Conservation (phyloP, 2,888 invertebrate species). For the Ophioninae sp. region DNA sequence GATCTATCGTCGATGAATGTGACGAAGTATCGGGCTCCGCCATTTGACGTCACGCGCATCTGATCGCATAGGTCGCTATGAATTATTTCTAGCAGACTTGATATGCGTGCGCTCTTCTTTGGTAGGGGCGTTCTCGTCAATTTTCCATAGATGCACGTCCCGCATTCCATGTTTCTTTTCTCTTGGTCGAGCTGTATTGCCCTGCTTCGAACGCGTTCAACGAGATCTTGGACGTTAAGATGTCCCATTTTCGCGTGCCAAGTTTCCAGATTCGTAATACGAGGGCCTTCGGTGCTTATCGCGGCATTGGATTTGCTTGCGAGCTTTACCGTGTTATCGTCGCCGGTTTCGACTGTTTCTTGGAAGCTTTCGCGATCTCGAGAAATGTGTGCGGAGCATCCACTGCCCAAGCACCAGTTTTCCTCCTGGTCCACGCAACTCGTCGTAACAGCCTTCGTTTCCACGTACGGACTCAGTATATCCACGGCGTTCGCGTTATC, state of each 20-base stretch:
- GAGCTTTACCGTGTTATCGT: conserved; percentile 2
- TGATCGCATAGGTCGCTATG: conserved; percentile 48
- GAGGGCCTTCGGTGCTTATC: background rate
- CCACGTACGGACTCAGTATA: background rate
- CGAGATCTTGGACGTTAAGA: conserved; percentile 56
- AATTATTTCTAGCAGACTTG: conserved; percentile 50
- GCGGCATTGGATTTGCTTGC: conserved; percentile 30
- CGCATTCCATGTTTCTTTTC: conserved; percentile 25
- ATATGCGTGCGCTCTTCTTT: conserved; percentile 2
- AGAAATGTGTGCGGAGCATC: conserved; percentile 51
- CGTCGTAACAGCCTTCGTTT: background rate
- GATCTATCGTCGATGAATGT: conserved; percentile 68
- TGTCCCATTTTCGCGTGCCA: conserved; percentile 63
- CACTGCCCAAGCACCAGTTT: conserved; percentile 45
- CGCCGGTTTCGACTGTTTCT: background rate
- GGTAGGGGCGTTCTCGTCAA: conserved; percentile 55
- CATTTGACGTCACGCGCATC: conserved; percentile 62
- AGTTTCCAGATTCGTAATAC: conserved; percentile 7
- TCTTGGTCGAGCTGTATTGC: conserved; percentile 20
- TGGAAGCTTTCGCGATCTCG: background rate
- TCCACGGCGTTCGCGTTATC: background rate
- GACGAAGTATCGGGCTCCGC: conserved; percentile 63
- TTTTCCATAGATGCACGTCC: conserved; percentile 52
- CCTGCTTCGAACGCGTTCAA: conserved; percentile 38
- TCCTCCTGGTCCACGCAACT: background rate